Percentiles rank a stretch among this genome's conserved stretches.
Evolutionary conservation across 2,888 invertebrate species (phyloP).

Genomic region (Pheosia tremula): DNA sequence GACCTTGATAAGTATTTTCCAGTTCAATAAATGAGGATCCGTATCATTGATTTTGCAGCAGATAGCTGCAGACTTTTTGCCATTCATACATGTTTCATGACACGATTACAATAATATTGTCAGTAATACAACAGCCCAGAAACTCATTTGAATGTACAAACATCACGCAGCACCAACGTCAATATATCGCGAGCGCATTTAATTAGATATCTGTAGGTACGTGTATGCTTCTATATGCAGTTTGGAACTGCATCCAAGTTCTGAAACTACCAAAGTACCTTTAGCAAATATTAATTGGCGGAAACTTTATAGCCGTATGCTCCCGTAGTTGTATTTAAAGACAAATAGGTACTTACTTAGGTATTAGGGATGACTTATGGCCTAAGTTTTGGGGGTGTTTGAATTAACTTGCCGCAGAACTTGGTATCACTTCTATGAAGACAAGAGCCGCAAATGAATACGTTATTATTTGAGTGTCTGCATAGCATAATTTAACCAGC

Average conservation of each 20-base stretch:
- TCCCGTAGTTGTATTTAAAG: slow-evolving; percentile 53
- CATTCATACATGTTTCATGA: no score
- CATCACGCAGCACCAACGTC: not conserved
- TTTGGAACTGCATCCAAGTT: slow-evolving; percentile 60
- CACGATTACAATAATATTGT: no score
- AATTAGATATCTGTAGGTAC: slow-evolving; percentile 39
- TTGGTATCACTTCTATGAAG: slow-evolving; percentile 12
- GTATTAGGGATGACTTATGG: slow-evolving; percentile 50
- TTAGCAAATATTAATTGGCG: slow-evolving; percentile 70
- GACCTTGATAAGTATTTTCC: no score
- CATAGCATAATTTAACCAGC: no score
- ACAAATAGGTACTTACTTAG: slow-evolving; percentile 55
- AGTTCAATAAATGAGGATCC: no score
- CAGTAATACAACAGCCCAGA: no score
- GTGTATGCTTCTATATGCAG: slow-evolving; percentile 33
- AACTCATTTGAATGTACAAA: not conserved
- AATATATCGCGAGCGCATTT: slow-evolving; percentile 36
- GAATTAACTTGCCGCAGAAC: slow-evolving; percentile 33
- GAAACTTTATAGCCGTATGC: slow-evolving; percentile 53
- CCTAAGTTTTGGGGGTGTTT: slow-evolving; percentile 45
- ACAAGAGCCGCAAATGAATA: slow-evolving; percentile 7
- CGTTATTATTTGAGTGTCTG: not conserved
- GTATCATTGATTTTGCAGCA: no score
- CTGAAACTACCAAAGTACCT: slow-evolving; percentile 61
- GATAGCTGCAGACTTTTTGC: no score